Conservation (phyloP, 2,113 vertebrate species). For the Dasyurus viverrinus region DNA sequence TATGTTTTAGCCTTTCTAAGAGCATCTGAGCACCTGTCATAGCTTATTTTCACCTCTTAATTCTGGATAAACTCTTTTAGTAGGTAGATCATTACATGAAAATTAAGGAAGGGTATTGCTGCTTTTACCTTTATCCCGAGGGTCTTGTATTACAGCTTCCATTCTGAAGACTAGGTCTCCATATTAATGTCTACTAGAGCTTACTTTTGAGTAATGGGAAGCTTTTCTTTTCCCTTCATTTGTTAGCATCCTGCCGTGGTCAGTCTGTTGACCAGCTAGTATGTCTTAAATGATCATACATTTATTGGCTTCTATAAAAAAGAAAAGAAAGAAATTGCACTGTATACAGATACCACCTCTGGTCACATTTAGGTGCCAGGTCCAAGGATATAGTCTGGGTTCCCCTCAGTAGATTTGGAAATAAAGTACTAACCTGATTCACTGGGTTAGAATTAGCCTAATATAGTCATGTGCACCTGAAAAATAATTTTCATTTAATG, state of each 20-base stretch:
- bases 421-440: conserved; percentile 45
- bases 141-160: conserved; percentile 18
- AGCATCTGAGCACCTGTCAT: neutral
- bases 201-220: conserved; percentile 44
- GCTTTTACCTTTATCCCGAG: conserved; percentile 39
- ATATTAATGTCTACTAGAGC: conserved; percentile 1
- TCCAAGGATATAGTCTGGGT: conserved; percentile 42
- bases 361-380: neutral
- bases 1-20: conserved; percentile 46
- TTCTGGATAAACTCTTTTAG: conserved; percentile 40
- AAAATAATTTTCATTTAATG: conserved; percentile 44
- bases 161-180: neutral
- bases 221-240: conserved; percentile 24
- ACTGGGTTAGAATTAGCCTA: conserved; percentile 42
- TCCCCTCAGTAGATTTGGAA: conserved; percentile 48
- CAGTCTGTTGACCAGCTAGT: neutral
- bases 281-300: conserved; percentile 36
- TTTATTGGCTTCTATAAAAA: neutral
- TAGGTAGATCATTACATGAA: neutral
- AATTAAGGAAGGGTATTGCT: conserved; percentile 27
- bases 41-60: neutral
- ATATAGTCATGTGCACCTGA: conserved; percentile 34
- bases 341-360: neutral
- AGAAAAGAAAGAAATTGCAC: neutral
- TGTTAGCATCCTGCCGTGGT: conserved; percentile 35